Conservation (phyloP, 2,113 vertebrate genomes). For the Bos javanicus region DNA sequence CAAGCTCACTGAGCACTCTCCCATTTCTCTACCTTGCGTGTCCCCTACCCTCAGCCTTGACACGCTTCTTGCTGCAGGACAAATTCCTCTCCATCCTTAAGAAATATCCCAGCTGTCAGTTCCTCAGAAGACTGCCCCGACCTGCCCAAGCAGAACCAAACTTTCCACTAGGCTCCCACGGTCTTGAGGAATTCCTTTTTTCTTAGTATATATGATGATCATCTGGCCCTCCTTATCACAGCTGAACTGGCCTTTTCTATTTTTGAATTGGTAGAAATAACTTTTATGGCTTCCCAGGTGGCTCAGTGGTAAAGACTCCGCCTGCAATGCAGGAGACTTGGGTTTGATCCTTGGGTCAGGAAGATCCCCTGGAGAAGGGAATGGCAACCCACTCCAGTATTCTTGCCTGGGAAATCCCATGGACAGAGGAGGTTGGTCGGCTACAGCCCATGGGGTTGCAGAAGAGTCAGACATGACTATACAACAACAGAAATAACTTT, state of each 20-base stretch:
- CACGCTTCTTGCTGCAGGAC: not conserved
- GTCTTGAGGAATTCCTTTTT: not conserved
- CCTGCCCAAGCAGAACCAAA: not conserved
- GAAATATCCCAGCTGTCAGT: not conserved
- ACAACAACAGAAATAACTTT: not conserved
- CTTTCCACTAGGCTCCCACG: not conserved
- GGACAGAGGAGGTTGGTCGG: not conserved
- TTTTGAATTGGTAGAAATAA: not conserved
- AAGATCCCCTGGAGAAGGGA: not conserved
- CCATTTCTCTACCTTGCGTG: not conserved
- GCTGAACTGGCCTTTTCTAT: not conserved
- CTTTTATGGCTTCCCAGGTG: not conserved
- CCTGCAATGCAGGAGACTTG: not conserved
- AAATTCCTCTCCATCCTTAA: not conserved
- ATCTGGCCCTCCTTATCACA: not conserved
- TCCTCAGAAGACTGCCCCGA: not conserved
- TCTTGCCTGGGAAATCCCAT: not conserved
- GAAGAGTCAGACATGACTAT: not conserved
- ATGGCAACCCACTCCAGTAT: not conserved
- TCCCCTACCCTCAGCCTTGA: not conserved
- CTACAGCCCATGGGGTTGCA: not conserved
- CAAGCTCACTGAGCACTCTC: accelerated
- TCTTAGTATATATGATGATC: not conserved
- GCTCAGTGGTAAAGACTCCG: not conserved
- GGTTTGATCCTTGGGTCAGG: not conserved